These are phyloP conservation scores for Strigamia crassipes DNA, from an alignment of 2,888 invertebrate species.

Conservation along the genomic window DNA sequence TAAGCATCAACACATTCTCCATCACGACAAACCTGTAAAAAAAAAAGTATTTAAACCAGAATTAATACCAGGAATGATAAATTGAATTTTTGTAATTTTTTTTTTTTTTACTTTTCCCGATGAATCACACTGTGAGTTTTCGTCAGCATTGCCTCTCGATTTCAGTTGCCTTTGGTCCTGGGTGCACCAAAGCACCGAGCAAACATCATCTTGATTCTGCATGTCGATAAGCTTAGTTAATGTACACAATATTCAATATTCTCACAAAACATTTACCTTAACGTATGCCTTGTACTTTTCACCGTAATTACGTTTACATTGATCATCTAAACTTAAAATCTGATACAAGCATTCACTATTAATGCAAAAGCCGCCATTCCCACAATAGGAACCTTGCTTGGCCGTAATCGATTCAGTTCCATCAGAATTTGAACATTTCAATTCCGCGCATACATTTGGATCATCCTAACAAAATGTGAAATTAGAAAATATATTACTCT, in stretches of 20 bases:
- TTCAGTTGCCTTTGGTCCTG: neutral
- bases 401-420: neutral
- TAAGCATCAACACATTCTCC: too few relatives aligned
- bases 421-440: neutral
- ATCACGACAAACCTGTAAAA: neutral
- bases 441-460: neutral
- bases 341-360: constrained; percentile 4
- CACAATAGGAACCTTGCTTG: neutral
- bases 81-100: neutral
- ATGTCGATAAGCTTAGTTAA: neutral
- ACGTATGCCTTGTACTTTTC: neutral
- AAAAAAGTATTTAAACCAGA: neutral
- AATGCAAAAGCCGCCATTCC: neutral
- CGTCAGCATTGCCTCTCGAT: neutral
- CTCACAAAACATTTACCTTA: neutral
- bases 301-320: constrained; percentile 36
- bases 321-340: neutral
- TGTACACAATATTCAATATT: neutral
- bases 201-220: neutral
- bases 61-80: neutral
- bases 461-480: neutral
- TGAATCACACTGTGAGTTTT: neutral
- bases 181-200: neutral
- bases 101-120: neutral
- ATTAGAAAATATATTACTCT: neutral